phyloP scores from a whole-genome alignment of 2,113 vertebrate species.

The Corythaeola cristata region DNA sequence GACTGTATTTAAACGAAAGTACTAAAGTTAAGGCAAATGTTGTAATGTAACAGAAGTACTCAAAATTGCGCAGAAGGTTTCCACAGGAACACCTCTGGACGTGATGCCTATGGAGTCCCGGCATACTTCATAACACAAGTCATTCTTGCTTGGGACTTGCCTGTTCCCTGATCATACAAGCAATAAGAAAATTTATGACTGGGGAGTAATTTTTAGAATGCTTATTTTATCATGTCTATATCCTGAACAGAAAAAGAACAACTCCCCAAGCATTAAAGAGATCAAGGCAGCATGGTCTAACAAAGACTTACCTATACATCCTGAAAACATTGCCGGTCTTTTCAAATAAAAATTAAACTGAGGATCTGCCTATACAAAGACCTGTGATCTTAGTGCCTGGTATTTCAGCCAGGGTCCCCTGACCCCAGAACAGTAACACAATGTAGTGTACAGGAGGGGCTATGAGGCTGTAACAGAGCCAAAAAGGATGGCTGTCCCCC shows the following conservation, averaged over 20 bases:
- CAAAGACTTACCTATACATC: neutral
- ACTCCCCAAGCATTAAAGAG: neutral
- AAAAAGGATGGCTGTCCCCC: neutral
- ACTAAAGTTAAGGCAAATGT: neutral
- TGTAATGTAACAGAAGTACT: neutral
- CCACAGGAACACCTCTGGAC: neutral
- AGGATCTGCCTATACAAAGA: neutral
- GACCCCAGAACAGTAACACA: neutral
- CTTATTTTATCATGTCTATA: neutral
- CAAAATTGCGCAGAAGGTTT: neutral
- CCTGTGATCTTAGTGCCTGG: neutral
- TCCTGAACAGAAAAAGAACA: neutral
- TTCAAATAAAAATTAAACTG: neutral
- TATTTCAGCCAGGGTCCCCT: neutral
- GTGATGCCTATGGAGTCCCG: neutral
- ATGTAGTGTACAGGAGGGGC: neutral
- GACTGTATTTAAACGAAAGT: neutral
- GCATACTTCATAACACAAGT: neutral
- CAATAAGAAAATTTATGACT: neutral
- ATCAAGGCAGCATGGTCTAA: neutral
- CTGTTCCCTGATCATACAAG: neutral
- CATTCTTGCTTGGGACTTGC: neutral
- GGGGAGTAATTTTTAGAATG: neutral
- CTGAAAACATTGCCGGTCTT: neutral
- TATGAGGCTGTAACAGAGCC: neutral